Evolutionary conservation across 2,113 vertebrate species (phyloP).

Genomic region (Siniperca chuatsi): DNA sequence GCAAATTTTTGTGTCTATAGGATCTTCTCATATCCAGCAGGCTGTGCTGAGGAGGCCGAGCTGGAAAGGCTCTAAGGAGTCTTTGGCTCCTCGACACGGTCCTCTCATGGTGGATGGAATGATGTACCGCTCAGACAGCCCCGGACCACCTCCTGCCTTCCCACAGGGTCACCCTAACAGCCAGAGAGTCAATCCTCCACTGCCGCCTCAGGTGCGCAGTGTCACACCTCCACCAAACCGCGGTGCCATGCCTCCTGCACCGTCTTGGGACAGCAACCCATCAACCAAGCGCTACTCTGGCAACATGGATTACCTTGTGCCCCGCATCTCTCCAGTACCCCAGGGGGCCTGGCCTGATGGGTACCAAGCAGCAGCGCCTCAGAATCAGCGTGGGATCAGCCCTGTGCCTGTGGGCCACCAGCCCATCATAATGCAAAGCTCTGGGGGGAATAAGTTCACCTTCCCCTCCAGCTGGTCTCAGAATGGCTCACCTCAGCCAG

Average conservation of each 20-base stretch:
- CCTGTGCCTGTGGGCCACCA: conserved; percentile 92
- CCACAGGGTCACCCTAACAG: conserved; percentile 88
- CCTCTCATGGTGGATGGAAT: conserved; percentile 88
- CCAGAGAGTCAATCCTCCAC: conserved; percentile 91
- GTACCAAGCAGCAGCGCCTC: conserved; percentile 85
- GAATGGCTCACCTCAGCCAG: conserved; percentile 89
- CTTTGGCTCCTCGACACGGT: conserved; percentile 90
- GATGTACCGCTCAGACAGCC: conserved; percentile 91
- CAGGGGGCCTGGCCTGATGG: conserved; percentile 92
- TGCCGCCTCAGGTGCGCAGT: conserved; percentile 92
- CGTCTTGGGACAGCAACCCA: conserved; percentile 92
- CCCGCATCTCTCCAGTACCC: conserved; percentile 94
- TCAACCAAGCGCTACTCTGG: conserved; percentile 95
- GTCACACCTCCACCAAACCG: conserved; percentile 93
- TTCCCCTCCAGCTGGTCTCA: conserved; percentile 91
- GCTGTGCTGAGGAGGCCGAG: conserved; percentile 91
- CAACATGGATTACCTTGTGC: conserved; percentile 93
- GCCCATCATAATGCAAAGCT: conserved; percentile 96
- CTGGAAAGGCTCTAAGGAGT: conserved; percentile 99
- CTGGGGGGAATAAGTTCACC: conserved; percentile 90
- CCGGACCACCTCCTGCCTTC: conserved; percentile 88
- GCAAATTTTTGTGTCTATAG: conserved; percentile 53
- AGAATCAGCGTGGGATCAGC: conserved; percentile 91
- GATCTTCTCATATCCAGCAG: conserved; percentile 87
- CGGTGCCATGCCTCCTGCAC: conserved; percentile 87